Evolutionary conservation across 2,113 vertebrate genomes (phyloP).

Genomic region (Isichthys henryi): DNA sequence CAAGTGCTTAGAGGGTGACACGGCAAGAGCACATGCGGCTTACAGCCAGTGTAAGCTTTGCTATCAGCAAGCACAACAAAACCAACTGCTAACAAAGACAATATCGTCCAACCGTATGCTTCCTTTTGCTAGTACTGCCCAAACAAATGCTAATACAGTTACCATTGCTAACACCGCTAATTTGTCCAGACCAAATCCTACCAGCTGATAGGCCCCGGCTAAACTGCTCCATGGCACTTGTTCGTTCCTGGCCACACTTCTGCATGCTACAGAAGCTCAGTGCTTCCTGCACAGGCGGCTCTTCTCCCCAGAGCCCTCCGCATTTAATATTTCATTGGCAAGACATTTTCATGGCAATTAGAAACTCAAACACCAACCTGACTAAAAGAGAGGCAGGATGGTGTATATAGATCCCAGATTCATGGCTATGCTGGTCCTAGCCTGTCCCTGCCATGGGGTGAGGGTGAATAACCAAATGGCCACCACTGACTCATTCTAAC

Average conservation of each 20-base stretch:
- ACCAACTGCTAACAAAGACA: not conserved
- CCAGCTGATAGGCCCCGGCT: not conserved
- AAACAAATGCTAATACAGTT: not conserved
- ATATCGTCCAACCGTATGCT: not conserved
- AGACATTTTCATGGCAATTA: constrained; percentile 22
- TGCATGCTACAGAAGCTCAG: not conserved
- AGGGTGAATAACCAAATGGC: constrained; percentile 9
- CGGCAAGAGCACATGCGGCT: not conserved
- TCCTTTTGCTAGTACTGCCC: not conserved
- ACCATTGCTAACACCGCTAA: not conserved
- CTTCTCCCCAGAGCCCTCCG: not conserved
- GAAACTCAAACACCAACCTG: constrained; percentile 12
- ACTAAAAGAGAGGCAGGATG: not conserved
- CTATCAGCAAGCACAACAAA: not conserved
- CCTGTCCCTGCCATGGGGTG: not conserved
- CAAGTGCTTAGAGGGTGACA: not conserved
- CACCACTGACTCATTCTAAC: constrained; percentile 12
- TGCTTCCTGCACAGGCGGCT: not conserved
- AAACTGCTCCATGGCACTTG: not conserved
- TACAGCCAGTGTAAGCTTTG: not conserved
- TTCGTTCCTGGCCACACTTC: not conserved
- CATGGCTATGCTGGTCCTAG: not conserved
- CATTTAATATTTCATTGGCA: constrained; percentile 20
- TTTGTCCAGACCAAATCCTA: not conserved
- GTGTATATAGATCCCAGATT: not conserved